phyloP scores from a whole-genome alignment of 2,113 vertebrate species.

The Strix uralensis region DNA sequence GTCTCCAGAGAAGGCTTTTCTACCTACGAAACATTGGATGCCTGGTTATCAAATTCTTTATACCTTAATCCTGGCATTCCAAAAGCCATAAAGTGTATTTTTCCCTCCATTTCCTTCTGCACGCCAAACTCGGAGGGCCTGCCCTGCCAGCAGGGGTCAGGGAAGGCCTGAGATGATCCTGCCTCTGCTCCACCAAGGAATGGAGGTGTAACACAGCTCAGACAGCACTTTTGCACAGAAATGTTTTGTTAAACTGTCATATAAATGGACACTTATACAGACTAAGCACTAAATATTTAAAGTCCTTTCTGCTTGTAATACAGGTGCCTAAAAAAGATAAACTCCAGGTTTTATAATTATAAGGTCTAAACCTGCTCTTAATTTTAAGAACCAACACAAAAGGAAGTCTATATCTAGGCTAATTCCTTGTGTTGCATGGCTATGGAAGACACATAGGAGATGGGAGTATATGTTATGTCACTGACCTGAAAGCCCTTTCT shows the following conservation, averaged over 20 bases:
- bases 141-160: conserved; percentile 25
- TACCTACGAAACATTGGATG: accelerated
- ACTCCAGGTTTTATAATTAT: background rate
- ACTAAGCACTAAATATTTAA: background rate
- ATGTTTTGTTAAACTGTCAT: background rate
- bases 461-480: background rate
- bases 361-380: background rate
- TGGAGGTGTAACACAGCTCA: background rate
- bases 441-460: accelerated
- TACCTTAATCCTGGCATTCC: background rate
- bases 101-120: background rate
- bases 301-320: background rate
- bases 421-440: accelerated
- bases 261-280: background rate
- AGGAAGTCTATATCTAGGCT: background rate
- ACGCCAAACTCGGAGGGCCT: background rate
- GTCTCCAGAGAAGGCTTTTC: background rate
- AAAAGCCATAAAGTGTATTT: background rate
- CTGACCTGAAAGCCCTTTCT: background rate
- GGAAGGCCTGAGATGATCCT: background rate
- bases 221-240: background rate
- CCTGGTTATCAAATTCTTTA: background rate
- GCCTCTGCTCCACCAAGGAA: background rate
- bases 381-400: background rate
- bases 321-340: background rate